Evolutionary conservation across 2,888 invertebrate genomes (phyloP), one percentile per base, ranked within the genome.

Genomic region (Tetragonula carbonaria): DNA sequence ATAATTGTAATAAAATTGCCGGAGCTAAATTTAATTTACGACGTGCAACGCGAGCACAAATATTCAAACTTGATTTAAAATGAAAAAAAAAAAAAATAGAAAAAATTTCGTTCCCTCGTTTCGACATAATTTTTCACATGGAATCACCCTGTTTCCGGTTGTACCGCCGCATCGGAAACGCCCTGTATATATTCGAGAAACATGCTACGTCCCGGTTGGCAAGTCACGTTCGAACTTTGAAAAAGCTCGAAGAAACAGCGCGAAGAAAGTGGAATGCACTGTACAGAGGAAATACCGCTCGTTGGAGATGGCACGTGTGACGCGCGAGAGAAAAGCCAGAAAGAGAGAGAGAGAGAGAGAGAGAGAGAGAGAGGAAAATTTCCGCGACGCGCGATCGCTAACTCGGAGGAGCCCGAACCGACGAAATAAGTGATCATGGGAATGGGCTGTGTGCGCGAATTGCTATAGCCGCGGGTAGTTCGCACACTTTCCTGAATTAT

Each of bases 191-290:
- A 4, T 50, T 23, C n/a, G 16, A 45, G 18, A 3, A 18, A 55
- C 21, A 70, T 18, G 21, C 23, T 55, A 33, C 33, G 33, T 33
- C 21, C 50, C 21, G 11, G 63, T 75, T 65, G 75, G 75, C 65
- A 70, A 80, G 80, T 80, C 70, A 75, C 50, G 75, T 75, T 65
- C 11, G 33, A 75, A 76, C 65, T 75, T 70, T 57, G 55, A 76
- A 57, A 65, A 75, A 70, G 23, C 50, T 57, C 23, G 23, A 23
- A 23, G 23, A 23, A 23, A n/a, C 21, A 63, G 33, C 28, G n/a
- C 33, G 28, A 75, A 33, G 53, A n/a, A 63, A 79, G 45, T 65
- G 63, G 76, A 71, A 75, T 70, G 65, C 45, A 70, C n/a, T 33
- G 70, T 75, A 57, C 18, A 50, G 16, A 51, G 70, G 55, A 70